A percentile compares a stretch with the other conserved stretches of the same genome.
These are phyloP conservation scores for Himalopsyche anomala DNA, from an alignment of 2,888 invertebrate genomes.

Conservation along the genomic window DNA sequence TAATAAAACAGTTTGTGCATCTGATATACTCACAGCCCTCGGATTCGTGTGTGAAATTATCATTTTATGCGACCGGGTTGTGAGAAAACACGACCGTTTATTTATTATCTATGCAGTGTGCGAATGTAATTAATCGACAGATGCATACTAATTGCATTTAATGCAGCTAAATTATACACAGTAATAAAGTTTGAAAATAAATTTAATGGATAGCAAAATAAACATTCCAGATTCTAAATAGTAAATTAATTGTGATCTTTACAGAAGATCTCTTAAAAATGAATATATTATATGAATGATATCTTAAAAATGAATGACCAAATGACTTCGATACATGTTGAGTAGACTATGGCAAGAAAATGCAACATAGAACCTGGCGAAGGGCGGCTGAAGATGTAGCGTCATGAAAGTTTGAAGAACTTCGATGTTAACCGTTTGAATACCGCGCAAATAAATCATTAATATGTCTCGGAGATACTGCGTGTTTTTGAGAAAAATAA, in stretches of 20 bases:
- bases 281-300: too few relatives aligned
- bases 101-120: background rate
- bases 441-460: too few relatives aligned
- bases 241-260: too few relatives aligned
- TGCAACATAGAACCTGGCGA: background rate
- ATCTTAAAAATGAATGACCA: too few relatives aligned
- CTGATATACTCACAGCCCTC: conserved; percentile 11
- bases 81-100: conserved; percentile 8
- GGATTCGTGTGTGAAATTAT: conserved; percentile 37
- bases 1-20: conserved; percentile 18
- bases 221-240: too few relatives aligned
- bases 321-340: too few relatives aligned
- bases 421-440: background rate
- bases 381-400: background rate
- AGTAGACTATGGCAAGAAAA: too few relatives aligned
- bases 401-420: background rate
- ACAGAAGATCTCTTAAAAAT: too few relatives aligned
- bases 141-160: background rate
- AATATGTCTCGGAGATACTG: too few relatives aligned
- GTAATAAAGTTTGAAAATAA: too few relatives aligned
- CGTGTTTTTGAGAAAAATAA: too few relatives aligned
- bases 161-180: background rate
- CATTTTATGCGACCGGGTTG: background rate
- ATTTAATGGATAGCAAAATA: too few relatives aligned
- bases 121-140: background rate